Evolutionary conservation across 2,113 vertebrate species (phyloP).

Genomic region (Cynoglossus semilaevis): DNA sequence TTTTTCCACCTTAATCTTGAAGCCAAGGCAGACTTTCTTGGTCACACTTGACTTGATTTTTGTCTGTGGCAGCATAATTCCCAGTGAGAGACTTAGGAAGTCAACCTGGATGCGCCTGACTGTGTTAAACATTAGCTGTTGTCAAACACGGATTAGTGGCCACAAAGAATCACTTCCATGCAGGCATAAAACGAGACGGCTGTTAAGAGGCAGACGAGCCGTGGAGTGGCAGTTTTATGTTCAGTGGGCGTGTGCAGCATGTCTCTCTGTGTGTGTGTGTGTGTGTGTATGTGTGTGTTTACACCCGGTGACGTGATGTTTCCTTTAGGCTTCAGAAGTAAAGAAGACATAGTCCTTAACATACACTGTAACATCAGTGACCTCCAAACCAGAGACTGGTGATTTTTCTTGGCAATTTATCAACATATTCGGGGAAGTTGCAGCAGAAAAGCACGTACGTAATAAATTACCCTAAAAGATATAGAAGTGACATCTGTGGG

Average conservation of each 20-base stretch:
- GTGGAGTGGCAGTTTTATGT: slow-evolving; percentile 29
- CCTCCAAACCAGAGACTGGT: neutral
- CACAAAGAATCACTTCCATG: slow-evolving; percentile 31
- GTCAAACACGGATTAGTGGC: slow-evolving; percentile 53
- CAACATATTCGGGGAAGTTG: too few relatives aligned
- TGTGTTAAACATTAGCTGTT: slow-evolving; percentile 65
- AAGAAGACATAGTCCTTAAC: neutral
- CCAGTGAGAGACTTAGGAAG: slow-evolving; percentile 36
- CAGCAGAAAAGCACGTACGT: too few relatives aligned
- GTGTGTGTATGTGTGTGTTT: slow-evolving; percentile 4
- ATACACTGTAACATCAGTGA: neutral
- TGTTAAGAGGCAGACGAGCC: slow-evolving; percentile 20
- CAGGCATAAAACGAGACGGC: slow-evolving; percentile 41
- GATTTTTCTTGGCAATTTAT: neutral
- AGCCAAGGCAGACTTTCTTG: slow-evolving; percentile 14
- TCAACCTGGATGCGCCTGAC: slow-evolving; percentile 28
- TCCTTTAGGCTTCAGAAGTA: slow-evolving; percentile 1
- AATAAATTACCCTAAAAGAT: too few relatives aligned
- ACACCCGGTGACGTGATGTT: neutral
- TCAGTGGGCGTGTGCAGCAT: slow-evolving; percentile 5
- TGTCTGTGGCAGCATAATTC: slow-evolving; percentile 59
- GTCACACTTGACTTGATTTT: slow-evolving; percentile 15
- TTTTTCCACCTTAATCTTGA: slow-evolving; percentile 25
- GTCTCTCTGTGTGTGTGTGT: slow-evolving; percentile 9
- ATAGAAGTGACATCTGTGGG: too few relatives aligned